Percentiles rank a stretch among this genome's conserved stretches.
Conservation (phyloP, 1,140 invertebrate genomes). For the Calosoma granatense region DNA sequence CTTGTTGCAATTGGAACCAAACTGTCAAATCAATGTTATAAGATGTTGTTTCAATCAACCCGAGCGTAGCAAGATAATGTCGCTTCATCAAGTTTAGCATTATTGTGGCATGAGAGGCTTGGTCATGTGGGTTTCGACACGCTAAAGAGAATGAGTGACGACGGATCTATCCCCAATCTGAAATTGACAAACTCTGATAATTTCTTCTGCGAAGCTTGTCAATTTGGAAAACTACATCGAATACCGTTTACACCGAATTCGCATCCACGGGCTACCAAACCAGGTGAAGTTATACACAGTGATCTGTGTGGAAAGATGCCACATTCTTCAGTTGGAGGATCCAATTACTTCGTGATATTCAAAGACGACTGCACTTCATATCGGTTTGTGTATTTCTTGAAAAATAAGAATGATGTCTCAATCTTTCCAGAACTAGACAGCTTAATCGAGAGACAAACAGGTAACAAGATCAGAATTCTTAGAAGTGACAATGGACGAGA, state of each 20-base stretch:
- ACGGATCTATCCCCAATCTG: no score
- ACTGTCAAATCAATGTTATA: constrained; percentile 7
- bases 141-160: neutral
- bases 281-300: constrained; percentile 31
- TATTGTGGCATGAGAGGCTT: constrained; percentile 28
- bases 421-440: constrained; percentile 28
- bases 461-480: constrained; percentile 17
- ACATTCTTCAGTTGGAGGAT: constrained; percentile 28
- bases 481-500: constrained; percentile 18
- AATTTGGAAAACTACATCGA: constrained; percentile 28
- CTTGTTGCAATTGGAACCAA: neutral
- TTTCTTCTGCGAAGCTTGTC: constrained; percentile 32
- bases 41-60: no score
- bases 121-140: constrained; percentile 23
- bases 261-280: constrained; percentile 15
- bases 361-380: constrained; percentile 35
- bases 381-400: constrained; percentile 33
- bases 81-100: neutral
- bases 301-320: constrained; percentile 36
- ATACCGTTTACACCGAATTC: constrained; percentile 22
- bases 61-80: no score
- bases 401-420: constrained; percentile 32
- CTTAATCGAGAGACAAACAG: constrained; percentile 24
- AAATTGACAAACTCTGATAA: constrained; percentile 6
- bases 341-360: constrained; percentile 35